These are phyloP conservation scores for Lates calcarifer DNA, from an alignment of 2,113 vertebrate genomes.

Conservation along the genomic window DNA sequence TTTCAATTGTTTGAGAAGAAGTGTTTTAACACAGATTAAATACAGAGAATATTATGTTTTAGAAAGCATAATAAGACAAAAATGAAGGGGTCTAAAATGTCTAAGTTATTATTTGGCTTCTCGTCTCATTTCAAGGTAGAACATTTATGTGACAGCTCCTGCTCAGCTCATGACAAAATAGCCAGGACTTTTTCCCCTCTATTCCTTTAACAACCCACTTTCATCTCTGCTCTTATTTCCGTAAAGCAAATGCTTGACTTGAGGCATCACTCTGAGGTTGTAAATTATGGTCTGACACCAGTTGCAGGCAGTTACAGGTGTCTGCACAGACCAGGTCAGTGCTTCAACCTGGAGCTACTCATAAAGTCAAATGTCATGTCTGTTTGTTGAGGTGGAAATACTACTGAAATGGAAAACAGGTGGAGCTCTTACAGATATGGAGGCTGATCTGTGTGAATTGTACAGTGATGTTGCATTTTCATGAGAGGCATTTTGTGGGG, in stretches of 20 bases:
- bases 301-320: slow-evolving; percentile 47
- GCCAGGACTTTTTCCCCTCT: not conserved
- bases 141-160: slow-evolving; percentile 4
- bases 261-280: slow-evolving; percentile 4
- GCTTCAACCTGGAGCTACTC: slow-evolving; percentile 20
- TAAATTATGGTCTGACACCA: slow-evolving; percentile 22
- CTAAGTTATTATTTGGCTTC: not conserved
- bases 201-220: not conserved
- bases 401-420: slow-evolving; percentile 9
- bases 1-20: not conserved
- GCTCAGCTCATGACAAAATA: slow-evolving; percentile 11
- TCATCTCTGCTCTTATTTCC: slow-evolving; percentile 28
- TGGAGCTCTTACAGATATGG: not conserved
- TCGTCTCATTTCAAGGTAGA: not conserved
- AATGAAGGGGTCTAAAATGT: not conserved
- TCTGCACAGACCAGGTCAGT: slow-evolving; percentile 58
- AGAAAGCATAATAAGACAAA: not conserved
- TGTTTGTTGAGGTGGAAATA: slow-evolving; percentile 16
- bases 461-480: not conserved
- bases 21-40: not conserved
- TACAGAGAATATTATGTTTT: not conserved
- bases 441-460: not conserved
- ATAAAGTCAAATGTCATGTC: slow-evolving; percentile 46
- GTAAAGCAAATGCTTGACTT: slow-evolving; percentile 25
- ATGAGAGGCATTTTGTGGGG: not conserved